Evolutionary conservation across 2,888 invertebrate genomes (phyloP).

Genomic region (Caenorhabditis parvicauda): DNA sequence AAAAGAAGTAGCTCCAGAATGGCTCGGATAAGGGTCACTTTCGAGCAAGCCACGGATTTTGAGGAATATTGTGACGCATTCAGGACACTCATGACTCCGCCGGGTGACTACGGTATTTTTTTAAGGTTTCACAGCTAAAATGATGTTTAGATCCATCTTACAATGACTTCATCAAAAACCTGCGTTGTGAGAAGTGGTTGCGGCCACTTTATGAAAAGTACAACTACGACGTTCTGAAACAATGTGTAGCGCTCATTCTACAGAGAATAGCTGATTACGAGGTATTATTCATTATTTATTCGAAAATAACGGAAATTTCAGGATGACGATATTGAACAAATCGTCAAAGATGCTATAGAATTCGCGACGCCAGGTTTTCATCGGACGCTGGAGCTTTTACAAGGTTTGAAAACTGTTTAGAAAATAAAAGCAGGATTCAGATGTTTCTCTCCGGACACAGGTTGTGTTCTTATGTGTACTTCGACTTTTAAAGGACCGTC

Average conservation of each 20-base stretch:
- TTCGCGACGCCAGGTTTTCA: background rate
- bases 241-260: slow-evolving; percentile 14
- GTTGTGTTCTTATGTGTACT: slow-evolving; percentile 21
- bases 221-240: slow-evolving; percentile 8
- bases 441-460: slow-evolving; percentile 10
- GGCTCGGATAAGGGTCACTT: slow-evolving; percentile 19
- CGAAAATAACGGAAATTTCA: background rate
- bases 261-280: slow-evolving; percentile 7
- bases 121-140: too few species aligned
- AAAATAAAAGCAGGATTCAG: background rate
- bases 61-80: slow-evolving; percentile 14
- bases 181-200: slow-evolving; percentile 5
- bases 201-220: slow-evolving; percentile 8
- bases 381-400: background rate
- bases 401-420: background rate
- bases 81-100: slow-evolving; percentile 10
- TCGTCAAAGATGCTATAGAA: background rate
- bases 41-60: slow-evolving; percentile 7
- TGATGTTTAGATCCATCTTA: background rate
- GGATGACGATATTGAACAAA: background rate
- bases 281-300: background rate
- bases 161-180: slow-evolving; percentile 3
- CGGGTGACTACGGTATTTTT: too few species aligned
- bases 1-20: slow-evolving; percentile 22
- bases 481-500: slow-evolving; percentile 6